Evolutionary conservation across 2,797 vertebrate species (phyloP), one percentile per base, ranked within the genome.

Genomic region (Micromesistius poutassou): DNA sequence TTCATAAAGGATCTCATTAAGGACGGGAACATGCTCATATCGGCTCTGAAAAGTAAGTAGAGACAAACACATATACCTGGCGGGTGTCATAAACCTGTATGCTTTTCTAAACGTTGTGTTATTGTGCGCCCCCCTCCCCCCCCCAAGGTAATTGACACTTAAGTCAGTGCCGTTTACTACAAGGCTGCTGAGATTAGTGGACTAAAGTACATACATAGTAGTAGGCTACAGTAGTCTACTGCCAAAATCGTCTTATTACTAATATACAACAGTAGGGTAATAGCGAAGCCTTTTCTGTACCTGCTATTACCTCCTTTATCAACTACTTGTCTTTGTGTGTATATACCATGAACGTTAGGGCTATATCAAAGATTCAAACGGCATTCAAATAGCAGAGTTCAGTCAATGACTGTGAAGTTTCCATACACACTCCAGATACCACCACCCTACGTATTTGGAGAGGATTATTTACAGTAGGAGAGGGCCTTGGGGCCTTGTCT

Each of bases 1-100:
- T 98, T 98, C 89, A 98, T 98, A 80, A 98, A 98, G 85, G 97
- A 98, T 86, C 94, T 98, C 3, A 97, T 98, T 74, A 98, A 98
- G 92, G 97, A 98, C 90, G 97, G 97, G 78, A 96, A 96, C 79
- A 94, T 97, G 90, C 96, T 98, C 66, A 96, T 98, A 68, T 95
- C 95, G 75, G 96, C 97, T 1, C 91, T 98, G 85, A 93, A 91
- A 87, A 96, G 97, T 98, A 87, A 97, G 97, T 95, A 19, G n/a
- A 36, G 5, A 0, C 4, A 22, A 16, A 42, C 14, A 42, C 40
- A 42, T 42, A 0, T 42, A 16, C 2, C 40, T 42, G 12, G 40
- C 40, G 40, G 40, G 40, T 16, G 40, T 42, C 40, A 42, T 13
- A 42, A 42, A 42, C 12, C 40, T 3, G 10, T 5, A 4, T 7